Conservation (phyloP, 2,888 invertebrate species). For the Eristalinus sepulchralis region DNA sequence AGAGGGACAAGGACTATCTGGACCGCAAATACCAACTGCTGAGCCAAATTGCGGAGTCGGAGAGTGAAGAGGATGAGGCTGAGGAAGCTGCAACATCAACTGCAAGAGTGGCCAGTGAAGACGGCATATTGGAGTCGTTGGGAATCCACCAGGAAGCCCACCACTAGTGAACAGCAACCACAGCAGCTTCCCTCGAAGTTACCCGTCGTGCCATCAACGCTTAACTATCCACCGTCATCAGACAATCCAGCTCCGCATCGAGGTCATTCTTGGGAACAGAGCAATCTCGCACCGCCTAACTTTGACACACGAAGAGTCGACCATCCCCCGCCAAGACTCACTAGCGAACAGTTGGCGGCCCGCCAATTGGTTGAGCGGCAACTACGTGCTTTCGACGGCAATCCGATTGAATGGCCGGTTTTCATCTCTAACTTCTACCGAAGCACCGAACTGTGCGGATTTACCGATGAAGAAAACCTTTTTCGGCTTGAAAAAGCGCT, state of each 20-base stretch:
- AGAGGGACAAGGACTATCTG: background rate
- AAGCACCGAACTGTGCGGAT: background rate
- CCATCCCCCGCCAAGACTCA: background rate
- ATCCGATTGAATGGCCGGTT: background rate
- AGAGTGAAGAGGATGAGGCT: background rate
- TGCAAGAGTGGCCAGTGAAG: background rate
- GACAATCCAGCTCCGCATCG: background rate
- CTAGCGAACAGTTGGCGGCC: background rate
- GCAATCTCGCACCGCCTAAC: background rate
- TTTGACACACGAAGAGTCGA: background rate
- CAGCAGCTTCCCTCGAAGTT: background rate
- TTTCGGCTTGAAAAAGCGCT: constrained; percentile 16
- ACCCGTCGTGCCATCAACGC: background rate
- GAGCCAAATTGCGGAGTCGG: background rate
- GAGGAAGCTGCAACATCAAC: background rate
- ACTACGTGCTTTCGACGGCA: background rate
- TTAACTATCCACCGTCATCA: background rate
- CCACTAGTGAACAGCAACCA: no score
- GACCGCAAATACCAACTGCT: background rate
- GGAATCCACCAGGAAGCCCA: no score
- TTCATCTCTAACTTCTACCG: background rate
- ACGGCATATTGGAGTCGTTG: background rate
- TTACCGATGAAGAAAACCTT: constrained; percentile 7
- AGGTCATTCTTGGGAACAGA: background rate
- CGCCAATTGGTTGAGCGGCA: background rate